Base-by-base conservation (phyloP, 2,888 invertebrate genomes). In the Carabus problematicus region DNA sequence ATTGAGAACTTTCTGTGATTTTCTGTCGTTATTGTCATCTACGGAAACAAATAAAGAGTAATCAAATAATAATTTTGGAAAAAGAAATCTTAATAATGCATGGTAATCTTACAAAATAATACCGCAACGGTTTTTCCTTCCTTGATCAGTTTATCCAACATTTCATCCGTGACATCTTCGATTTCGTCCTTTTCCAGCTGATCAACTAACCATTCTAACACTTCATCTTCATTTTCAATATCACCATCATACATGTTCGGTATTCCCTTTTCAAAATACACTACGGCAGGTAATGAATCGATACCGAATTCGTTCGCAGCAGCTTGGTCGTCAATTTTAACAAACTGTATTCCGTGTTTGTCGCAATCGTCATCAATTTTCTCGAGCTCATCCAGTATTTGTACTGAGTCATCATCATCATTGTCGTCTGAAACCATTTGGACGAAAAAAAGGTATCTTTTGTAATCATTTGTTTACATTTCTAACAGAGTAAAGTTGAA, bases 311-410 rank as follows among this genome's bases (percentile, higher is more conserved):
- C 92, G 73, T 87, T 87, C 62, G 93, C 92, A n/a, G 94, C 92
- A 74, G 88, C 88, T 47, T 87, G 84, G 80, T 96, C 95, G 77
- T 95, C 95, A 74, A 95, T 95, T 84, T 95, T 95, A 49, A 95
- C 95, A 80, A 96, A 95, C 80, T 94, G 94, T 75, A 96, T 95
- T 70, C 94, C 94, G 78, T 94, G 92, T 76, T 92, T 91, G 82
- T 95, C 95, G 80, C 94, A 94, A 81, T 95, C 95, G 81, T 95
- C 95, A 81, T 95, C 95, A 77, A 96, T 95, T 83, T 94, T 94
- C 83, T 95, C 95, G 75, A 95, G 85, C 82, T 95, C 95, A 72
- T 86, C 88, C 74, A 96, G 85, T 64, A 93, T 93, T 76, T 90
- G 89, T 89, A 92, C 91, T 70, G 94, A 94, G 78, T 95, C 93